Base-by-base conservation (phyloP, 2,888 invertebrate genomes). In the Peribatodes rhomboidaria region DNA sequence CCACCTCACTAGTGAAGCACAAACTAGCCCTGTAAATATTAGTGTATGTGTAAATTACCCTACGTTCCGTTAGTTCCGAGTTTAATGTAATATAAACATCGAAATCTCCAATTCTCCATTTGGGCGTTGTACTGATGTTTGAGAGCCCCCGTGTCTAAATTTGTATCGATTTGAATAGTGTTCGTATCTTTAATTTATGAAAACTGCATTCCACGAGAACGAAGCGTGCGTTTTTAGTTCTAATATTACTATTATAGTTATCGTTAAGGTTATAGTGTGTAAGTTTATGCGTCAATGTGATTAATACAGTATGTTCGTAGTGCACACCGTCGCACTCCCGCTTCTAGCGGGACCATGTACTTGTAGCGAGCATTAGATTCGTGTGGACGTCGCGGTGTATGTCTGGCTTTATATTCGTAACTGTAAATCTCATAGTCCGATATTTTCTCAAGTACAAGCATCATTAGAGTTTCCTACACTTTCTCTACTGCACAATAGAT, bases 11-110 rank as follows among this genome's bases (percentile, higher is more conserved):
- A 87, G 88, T 88, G 85, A 81, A 87, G 91, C 92, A 92, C 92
- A 91, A 90, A 92, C 87, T 90, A 88, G 86, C 81, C 85, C 49
- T 93, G 92, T 92, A 92, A 76, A 93, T 93, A 92, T 87, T 92
- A 92, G 92, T 85, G 83, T 89, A 91, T 83, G 80, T 92, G 91
- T 92, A 92, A 87, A 92, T 88, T 90, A 86, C 79, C 82, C 80
- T 84, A 82, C 76, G 71, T 76, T 82, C 74, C 61, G 77, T 84
- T 88, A 89, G 86, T 85, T 68, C 83, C 83, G 73, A 84, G 82
- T 80, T 81, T 80, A 80, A 79, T 90, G 88, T 91, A 88, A 86
- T 83, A 88, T 87, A 87, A 85, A 89, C 91, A 90, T 92, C 90
- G 92, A 92, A 92, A 87, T 84, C 82, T 84, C 83, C 77, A 80